Percentiles rank a stretch among this genome's conserved stretches.
These are phyloP conservation scores for Nasonia longicornis DNA, from an alignment of 1,140 invertebrate genomes.

Conservation along the genomic window DNA sequence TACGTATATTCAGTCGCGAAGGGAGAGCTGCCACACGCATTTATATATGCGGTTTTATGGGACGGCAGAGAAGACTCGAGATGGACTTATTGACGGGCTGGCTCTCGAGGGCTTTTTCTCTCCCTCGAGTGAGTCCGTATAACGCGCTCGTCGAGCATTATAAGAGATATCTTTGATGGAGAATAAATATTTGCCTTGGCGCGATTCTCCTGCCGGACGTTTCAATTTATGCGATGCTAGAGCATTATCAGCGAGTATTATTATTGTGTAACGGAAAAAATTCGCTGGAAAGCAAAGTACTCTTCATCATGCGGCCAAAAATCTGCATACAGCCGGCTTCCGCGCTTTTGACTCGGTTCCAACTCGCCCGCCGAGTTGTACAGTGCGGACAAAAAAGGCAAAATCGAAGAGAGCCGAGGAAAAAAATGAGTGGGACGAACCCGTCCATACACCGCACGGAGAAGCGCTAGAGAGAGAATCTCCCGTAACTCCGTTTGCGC, in stretches of 20 bases:
- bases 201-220: background rate
- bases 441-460: background rate
- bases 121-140: background rate
- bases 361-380: no score
- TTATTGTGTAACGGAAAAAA: no score
- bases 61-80: background rate
- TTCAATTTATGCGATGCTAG: background rate
- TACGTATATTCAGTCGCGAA: background rate
- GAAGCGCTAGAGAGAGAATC: background rate
- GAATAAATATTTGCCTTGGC: slow-evolving; percentile 12
- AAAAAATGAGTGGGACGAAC: background rate
- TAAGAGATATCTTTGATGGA: background rate
- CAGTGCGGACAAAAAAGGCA: no score
- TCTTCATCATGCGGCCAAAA: no score
- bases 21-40: background rate
- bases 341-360: no score
- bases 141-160: background rate
- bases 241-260: background rate
- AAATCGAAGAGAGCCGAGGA: no score
- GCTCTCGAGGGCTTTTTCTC: slow-evolving; percentile 1
- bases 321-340: no score
- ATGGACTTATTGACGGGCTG: background rate
- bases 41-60: background rate
- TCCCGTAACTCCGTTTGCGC: background rate
- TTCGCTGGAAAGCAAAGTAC: no score